phyloP scores from a whole-genome alignment of 2,113 vertebrate genomes.

The Chaetops frenatus region DNA sequence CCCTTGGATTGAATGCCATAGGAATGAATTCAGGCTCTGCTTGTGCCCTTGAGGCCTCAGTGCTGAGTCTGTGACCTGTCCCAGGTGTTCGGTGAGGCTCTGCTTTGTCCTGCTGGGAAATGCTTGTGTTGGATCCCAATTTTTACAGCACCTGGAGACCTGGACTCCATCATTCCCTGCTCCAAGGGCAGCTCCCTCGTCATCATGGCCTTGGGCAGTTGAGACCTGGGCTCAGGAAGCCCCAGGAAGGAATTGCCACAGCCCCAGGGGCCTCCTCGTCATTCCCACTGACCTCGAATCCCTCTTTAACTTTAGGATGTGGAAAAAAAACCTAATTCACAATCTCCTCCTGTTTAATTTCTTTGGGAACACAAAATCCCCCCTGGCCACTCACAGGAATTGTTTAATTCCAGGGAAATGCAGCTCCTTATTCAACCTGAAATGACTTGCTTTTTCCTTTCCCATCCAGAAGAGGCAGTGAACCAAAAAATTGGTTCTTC shows the following conservation, averaged over 20 bases:
- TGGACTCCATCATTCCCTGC: background rate
- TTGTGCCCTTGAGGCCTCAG: background rate
- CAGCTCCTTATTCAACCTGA: background rate
- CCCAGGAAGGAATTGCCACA: background rate
- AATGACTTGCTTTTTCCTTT: background rate
- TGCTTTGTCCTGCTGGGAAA: background rate
- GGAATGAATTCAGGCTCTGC: rapidly evolving
- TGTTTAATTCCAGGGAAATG: background rate
- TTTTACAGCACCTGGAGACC: background rate
- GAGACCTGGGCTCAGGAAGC: background rate
- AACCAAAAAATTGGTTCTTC: background rate
- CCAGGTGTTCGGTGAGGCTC: background rate
- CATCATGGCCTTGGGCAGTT: background rate
- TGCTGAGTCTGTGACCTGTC: background rate
- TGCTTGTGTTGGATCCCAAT: background rate
- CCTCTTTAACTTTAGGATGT: background rate
- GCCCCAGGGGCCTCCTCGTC: background rate
- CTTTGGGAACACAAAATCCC: background rate
- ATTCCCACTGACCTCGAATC: background rate
- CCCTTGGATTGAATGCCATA: rapidly evolving
- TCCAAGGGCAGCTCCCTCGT: background rate
- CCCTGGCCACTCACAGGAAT: background rate
- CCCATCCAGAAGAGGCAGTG: background rate
- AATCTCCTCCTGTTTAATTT: background rate
- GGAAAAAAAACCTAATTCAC: background rate